Base-by-base conservation (phyloP, 1,140 invertebrate genomes). In the Rhagoletis zephyria region DNA sequence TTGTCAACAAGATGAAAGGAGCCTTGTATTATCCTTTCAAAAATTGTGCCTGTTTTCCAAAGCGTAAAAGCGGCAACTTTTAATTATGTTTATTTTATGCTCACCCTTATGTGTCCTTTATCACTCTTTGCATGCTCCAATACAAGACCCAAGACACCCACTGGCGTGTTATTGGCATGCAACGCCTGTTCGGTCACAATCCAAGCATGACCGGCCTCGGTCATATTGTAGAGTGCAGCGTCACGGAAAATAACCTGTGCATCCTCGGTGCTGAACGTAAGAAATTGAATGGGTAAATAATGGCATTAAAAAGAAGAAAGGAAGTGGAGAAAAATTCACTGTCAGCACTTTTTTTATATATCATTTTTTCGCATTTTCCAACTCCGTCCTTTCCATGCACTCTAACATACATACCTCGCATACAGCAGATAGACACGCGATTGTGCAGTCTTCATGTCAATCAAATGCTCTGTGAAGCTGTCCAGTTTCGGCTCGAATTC, bases 161-260 rank as follows among this genome's bases (percentile, higher is more conserved):
- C 95, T 1, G 98, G 98, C 65, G 96, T 96, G 93, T 98, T 98
- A 42, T 95, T 94, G 30, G 98, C 97, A 88, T 96, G 95, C 88
- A 99, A 94, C 4, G 97, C 97, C 93, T 99, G 98, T 92, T 99
- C 98, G 2, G 98, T 98, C 4, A 99, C 97, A 91, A 99, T 96
- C 98, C 98, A 99, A n/a, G 98, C 98, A 93, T 98, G 98, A 45
- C 97, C 98, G 70, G 95, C 95, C 10, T 96, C 96, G 0, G 97
- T 98, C 96, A 99, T 97, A 91, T 98, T 98, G 85, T 98, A 94
- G 67, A 94, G 94, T 0, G 95, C 95, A 3, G 98, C 98, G 94
- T 99, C 97, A 87, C 95, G 94, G 93, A 98, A 99, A 92, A 99
- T 98, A 65, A 97, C 95, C 90, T 96, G 95, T 0, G 98, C 97